phyloP scores from a whole-genome alignment of 2,113 vertebrate species.

The Girardinichthys multiradiatus region DNA sequence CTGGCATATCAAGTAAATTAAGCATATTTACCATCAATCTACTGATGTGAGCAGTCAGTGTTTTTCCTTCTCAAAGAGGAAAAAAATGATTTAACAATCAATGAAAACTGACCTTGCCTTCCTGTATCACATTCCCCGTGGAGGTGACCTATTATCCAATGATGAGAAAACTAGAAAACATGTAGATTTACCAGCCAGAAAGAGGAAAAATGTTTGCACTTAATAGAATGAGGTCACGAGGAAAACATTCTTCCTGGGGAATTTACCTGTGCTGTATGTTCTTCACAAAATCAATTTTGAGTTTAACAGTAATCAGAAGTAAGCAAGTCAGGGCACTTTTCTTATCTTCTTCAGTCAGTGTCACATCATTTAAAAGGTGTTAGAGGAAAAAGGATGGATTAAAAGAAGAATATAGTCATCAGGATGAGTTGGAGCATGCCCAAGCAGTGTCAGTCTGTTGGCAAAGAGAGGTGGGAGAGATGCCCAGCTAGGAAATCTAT shows the following conservation, averaged over 20 bases:
- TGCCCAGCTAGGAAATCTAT: slow-evolving; percentile 37
- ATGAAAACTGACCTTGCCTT: slow-evolving; percentile 64
- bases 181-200: slow-evolving; percentile 20
- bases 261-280: background rate
- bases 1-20: slow-evolving; percentile 29
- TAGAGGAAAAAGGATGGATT: slow-evolving; percentile 31
- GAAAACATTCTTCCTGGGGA: background rate
- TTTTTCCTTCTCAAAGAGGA: slow-evolving; percentile 55
- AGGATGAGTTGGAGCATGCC: slow-evolving; percentile 50
- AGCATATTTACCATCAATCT: slow-evolving; percentile 49
- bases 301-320: background rate
- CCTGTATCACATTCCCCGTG: slow-evolving; percentile 62
- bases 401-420: slow-evolving; percentile 51
- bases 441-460: slow-evolving; percentile 58
- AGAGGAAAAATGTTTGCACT: slow-evolving; percentile 4
- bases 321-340: background rate
- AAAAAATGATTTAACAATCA: slow-evolving; percentile 71
- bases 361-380: slow-evolving; percentile 29
- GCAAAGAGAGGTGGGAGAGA: slow-evolving; percentile 45
- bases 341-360: slow-evolving; percentile 2
- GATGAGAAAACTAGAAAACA: slow-evolving; percentile 43
- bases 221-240: slow-evolving; percentile 1
- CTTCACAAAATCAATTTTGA: background rate
- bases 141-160: slow-evolving; percentile 34
- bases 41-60: slow-evolving; percentile 37